These are phyloP conservation scores for Coracias cyanogaster DNA, from an alignment of 2,797 vertebrate species.

Conservation along the genomic window DNA sequence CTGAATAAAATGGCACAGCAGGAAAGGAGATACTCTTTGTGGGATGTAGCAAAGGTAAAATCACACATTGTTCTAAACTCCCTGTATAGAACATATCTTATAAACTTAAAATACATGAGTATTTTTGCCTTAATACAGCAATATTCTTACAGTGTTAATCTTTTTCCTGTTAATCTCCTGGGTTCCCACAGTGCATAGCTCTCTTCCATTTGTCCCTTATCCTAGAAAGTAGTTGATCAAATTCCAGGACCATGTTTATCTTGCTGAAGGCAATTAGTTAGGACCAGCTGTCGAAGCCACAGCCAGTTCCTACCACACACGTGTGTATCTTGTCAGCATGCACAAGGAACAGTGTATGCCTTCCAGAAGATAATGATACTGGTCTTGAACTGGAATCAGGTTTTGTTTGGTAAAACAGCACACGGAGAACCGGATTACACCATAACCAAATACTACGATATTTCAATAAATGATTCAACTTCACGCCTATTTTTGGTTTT, in stretches of 20 bases:
- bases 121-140: not conserved
- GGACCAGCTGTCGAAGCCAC: slow-evolving; percentile 39
- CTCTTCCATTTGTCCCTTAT: not conserved
- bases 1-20: not conserved
- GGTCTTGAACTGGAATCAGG: not conserved
- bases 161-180: not conserved
- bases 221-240: slow-evolving; percentile 7
- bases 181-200: not conserved
- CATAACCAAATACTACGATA: not conserved
- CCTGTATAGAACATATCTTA: not conserved
- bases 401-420: slow-evolving; percentile 51
- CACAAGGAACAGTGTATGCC: slow-evolving; percentile 10
- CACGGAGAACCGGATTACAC: slow-evolving; percentile 9
- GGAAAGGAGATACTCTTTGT: not conserved
- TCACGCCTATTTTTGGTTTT: slow-evolving; percentile 6
- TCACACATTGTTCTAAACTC: slow-evolving; percentile 18
- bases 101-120: not conserved
- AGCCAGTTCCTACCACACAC: not conserved
- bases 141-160: not conserved
- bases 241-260: slow-evolving; percentile 32
- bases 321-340: not conserved
- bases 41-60: slow-evolving; percentile 24
- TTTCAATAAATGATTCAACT: slow-evolving; percentile 3
- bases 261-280: slow-evolving; percentile 44
- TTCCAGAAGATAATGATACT: slow-evolving; percentile 27